Conservation (phyloP, 2,888 invertebrate species). For the Limnephilus rhombicus region DNA sequence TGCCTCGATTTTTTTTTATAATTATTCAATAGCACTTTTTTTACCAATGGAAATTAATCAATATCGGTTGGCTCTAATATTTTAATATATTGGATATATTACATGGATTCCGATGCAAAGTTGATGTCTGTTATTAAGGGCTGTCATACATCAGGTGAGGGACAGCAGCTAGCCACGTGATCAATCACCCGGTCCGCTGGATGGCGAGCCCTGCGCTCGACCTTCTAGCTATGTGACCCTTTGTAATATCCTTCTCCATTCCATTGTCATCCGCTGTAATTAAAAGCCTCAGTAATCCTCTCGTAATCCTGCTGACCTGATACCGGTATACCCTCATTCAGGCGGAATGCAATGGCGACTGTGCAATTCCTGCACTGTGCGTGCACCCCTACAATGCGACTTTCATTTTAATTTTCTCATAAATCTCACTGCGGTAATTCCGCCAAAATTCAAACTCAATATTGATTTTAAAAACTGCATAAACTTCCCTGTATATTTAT, state of each 20-base stretch:
- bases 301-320: constrained; percentile 61
- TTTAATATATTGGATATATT: not conserved
- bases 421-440: not conserved
- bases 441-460: not conserved
- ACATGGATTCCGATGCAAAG: not conserved
- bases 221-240: constrained; percentile 41
- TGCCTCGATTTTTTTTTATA: not conserved
- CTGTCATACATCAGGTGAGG: not conserved
- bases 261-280: constrained; percentile 58
- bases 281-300: constrained; percentile 61
- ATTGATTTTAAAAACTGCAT: not conserved
- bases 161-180: not conserved
- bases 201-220: constrained; percentile 29
- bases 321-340: constrained; percentile 24
- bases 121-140: not conserved
- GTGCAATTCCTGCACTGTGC: constrained; percentile 3
- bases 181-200: constrained; percentile 19
- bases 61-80: not conserved
- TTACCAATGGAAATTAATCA: not conserved
- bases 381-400: not conserved
- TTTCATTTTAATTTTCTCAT: not conserved
- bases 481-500: not conserved
- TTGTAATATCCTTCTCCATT: constrained; percentile 54
- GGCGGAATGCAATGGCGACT: constrained; percentile 28
- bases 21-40: not conserved